phyloP scores from a whole-genome alignment of 1,140 invertebrate species.

The Saccostrea cuccullata region DNA sequence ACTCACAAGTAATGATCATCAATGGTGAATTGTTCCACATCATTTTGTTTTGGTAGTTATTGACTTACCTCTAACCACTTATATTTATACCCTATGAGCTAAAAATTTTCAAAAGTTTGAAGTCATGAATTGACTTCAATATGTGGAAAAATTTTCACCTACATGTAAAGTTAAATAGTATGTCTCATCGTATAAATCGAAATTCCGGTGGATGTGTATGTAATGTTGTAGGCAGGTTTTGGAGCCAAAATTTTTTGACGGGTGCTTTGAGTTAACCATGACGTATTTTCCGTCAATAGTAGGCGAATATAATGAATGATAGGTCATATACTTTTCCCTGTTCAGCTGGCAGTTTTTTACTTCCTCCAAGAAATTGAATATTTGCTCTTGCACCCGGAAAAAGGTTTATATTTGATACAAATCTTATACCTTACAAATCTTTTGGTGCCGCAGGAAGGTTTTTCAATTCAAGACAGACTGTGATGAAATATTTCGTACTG shows the following conservation, averaged over 20 bases:
- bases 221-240: background rate
- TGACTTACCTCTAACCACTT: background rate
- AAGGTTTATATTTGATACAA: too few relatives aligned
- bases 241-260: background rate
- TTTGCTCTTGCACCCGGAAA: background rate
- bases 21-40: background rate
- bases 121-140: background rate
- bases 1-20: background rate
- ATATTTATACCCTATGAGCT: background rate
- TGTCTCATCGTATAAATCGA: background rate
- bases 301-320: background rate
- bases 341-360: background rate
- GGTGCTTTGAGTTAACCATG: background rate
- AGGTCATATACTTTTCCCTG: background rate
- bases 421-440: too few relatives aligned
- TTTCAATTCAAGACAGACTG: too few relatives aligned
- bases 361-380: background rate
- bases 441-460: too few relatives aligned
- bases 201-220: background rate
- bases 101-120: background rate
- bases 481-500: too few relatives aligned
- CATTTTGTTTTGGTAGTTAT: background rate
- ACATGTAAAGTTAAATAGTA: background rate
- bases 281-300: constrained; percentile 3
- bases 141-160: background rate